Conservation (phyloP, 2,113 vertebrate genomes). For the Psittacula cyanocephala region DNA sequence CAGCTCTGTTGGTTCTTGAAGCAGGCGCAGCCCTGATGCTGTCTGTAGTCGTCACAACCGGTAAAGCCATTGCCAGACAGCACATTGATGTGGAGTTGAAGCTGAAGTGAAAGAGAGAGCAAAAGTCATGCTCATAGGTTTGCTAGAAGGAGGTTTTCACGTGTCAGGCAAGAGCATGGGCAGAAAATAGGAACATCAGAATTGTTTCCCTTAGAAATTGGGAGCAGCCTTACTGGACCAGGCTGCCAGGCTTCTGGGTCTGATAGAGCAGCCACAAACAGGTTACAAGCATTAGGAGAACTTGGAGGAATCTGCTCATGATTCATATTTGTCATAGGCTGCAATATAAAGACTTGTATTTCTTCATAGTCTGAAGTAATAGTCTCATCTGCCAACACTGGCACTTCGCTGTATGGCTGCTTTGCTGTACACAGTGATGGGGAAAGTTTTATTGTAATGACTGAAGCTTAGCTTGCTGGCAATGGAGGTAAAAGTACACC, state of each 20-base stretch:
- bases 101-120: not conserved
- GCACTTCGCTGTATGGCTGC: accelerated
- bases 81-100: not conserved
- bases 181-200: not conserved
- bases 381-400: not conserved
- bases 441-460: not conserved
- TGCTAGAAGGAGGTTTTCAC: not conserved
- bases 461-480: not conserved
- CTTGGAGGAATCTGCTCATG: not conserved
- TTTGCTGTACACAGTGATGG: accelerated
- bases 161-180: accelerated
- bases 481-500: not conserved
- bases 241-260: not conserved
- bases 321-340: not conserved
- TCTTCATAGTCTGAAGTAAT: not conserved
- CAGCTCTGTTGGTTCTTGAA: not conserved
- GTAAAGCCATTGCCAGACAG: accelerated
- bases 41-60: accelerated
- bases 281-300: not conserved
- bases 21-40: not conserved
- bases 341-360: no score
- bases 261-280: not conserved
- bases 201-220: not conserved
- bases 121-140: accelerated
- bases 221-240: not conserved